These are phyloP conservation scores for Protobothrops flavoviridis DNA, from an alignment of 2,113 vertebrate genomes.

Conservation along the genomic window DNA sequence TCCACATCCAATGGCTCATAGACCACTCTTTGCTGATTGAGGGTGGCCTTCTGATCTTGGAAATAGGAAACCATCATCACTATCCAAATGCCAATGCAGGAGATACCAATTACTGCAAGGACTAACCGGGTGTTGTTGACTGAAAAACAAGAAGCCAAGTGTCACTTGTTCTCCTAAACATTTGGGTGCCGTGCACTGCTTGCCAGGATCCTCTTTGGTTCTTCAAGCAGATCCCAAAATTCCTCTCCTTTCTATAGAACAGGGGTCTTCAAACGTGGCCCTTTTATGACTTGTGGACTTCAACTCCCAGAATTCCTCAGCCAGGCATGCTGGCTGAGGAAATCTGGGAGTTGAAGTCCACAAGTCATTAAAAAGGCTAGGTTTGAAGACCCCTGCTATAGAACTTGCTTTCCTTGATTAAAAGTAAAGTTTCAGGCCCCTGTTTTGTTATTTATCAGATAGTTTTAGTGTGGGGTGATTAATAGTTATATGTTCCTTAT, in stretches of 20 bases:
- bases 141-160: too few relatives aligned
- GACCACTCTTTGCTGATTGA: background rate
- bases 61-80: background rate
- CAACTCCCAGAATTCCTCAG: too few relatives aligned
- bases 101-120: background rate
- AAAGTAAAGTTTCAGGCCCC: background rate
- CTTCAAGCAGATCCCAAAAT: background rate
- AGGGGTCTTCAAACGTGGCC: too few relatives aligned
- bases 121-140: background rate
- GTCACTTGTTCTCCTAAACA: too few relatives aligned
- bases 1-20: background rate
- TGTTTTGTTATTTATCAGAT: background rate
- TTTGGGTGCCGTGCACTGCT: background rate
- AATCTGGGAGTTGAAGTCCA: too few relatives aligned
- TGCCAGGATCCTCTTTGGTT: background rate
- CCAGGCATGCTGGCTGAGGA: too few relatives aligned
- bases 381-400: too few relatives aligned
- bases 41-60: background rate
- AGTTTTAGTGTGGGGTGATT: background rate
- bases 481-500: too few relatives aligned
- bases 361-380: too few relatives aligned
- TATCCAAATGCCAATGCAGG: background rate
- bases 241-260: background rate
- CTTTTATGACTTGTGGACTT: too few relatives aligned
- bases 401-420: background rate